Evolutionary conservation across 1,140 invertebrate species (phyloP).

Genomic region (Lethrus apterus): DNA sequence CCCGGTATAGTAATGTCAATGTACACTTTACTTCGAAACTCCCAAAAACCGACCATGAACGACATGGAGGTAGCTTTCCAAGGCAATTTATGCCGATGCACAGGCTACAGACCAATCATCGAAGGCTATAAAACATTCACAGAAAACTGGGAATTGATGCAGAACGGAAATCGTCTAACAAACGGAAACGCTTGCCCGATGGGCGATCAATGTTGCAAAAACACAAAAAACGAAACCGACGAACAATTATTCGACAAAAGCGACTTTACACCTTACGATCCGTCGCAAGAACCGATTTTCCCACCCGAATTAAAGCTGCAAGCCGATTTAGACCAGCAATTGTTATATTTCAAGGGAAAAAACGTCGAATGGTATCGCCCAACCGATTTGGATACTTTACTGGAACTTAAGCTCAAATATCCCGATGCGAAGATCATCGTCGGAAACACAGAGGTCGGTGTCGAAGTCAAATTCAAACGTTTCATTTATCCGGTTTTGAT

Average conservation of each 20-base stretch:
- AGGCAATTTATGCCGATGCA: constrained; percentile 86
- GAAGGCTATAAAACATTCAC: constrained; percentile 81
- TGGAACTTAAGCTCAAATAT: constrained; percentile 65
- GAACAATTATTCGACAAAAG: constrained; percentile 55
- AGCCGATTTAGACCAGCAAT: constrained; percentile 53
- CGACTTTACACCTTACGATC: constrained; percentile 72
- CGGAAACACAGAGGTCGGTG: constrained; percentile 91
- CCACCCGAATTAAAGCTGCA: constrained; percentile 79
- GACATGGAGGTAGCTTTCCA: constrained; percentile 80
- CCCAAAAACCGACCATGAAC: constrained; percentile 54
- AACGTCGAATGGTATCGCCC: constrained; percentile 77
- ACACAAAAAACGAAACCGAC: constrained; percentile 34
- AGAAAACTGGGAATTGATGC: constrained; percentile 52
- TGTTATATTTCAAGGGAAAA: constrained; percentile 60
- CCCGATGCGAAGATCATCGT: constrained; percentile 81
- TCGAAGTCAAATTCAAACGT: constrained; percentile 88
- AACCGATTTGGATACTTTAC: constrained; percentile 56
- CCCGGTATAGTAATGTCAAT: constrained; percentile 93
- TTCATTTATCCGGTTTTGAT: constrained; percentile 75
- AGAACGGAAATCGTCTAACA: constrained; percentile 22
- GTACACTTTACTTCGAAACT: constrained; percentile 72
- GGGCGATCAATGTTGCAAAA: constrained; percentile 53
- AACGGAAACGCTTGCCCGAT: constrained; percentile 50
- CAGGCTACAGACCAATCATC: constrained; percentile 83
- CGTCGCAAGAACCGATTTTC: constrained; percentile 88